phyloP scores from a whole-genome alignment of 2,113 vertebrate species.

The Aepyceros melampus region DNA sequence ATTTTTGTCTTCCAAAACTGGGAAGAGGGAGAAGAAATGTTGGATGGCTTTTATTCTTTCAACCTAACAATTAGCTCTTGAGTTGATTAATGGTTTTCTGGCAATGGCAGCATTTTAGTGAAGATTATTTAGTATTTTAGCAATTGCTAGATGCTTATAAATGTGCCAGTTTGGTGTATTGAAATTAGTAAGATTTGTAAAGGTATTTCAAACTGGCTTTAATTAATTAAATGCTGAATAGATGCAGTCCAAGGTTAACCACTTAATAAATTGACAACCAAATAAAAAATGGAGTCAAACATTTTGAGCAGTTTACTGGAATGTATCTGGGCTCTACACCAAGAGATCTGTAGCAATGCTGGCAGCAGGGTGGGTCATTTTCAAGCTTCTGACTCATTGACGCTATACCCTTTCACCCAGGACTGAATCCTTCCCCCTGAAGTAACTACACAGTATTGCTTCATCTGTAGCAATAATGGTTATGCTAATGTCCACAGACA shows the following conservation, averaged over 20 bases:
- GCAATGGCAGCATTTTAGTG: conserved; percentile 41
- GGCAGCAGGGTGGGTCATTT: conserved; percentile 48
- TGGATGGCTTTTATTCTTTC: conserved; percentile 44
- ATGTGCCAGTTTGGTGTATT: conserved; percentile 57
- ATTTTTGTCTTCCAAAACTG: conserved; percentile 15
- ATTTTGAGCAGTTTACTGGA: conserved; percentile 68
- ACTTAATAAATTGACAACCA: conserved; percentile 71
- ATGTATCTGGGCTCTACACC: conserved; percentile 63
- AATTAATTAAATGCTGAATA: conserved; percentile 70
- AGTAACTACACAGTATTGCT: neutral
- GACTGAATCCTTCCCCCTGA: neutral
- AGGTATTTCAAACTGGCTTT: conserved; percentile 60
- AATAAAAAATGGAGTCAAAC: conserved; percentile 65
- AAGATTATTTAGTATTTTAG: conserved; percentile 62
- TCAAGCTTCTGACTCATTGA: conserved; percentile 65
- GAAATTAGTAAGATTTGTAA: conserved; percentile 63
- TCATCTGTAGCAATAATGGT: neutral
- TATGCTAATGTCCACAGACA: neutral
- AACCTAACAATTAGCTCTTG: conserved; percentile 54
- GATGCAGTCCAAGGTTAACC: conserved; percentile 67
- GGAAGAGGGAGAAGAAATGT: neutral
- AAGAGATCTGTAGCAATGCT: conserved; percentile 60
- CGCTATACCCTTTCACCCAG: conserved; percentile 54
- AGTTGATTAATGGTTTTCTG: conserved; percentile 63
- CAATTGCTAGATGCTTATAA: conserved; percentile 55